phyloP scores from a whole-genome alignment of 2,113 vertebrate genomes.

The Corydoras maculifer region DNA sequence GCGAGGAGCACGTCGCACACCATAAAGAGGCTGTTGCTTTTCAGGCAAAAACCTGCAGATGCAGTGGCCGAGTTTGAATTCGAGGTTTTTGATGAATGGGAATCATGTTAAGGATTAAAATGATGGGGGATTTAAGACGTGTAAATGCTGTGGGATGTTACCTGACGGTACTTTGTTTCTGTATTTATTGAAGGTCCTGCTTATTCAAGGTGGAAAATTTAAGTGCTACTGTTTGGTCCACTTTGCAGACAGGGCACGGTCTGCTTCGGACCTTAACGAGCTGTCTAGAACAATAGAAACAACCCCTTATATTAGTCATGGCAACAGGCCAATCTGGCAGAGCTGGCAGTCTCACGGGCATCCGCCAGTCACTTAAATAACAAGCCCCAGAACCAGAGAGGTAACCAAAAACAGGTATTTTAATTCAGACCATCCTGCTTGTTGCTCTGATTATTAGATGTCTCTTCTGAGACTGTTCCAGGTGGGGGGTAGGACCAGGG shows the following conservation, averaged over 20 bases:
- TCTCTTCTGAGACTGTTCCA: conserved; percentile 22
- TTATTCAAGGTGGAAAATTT: background rate
- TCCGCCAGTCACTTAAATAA: conserved; percentile 64
- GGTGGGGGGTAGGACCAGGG: background rate
- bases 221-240: conserved; percentile 1
- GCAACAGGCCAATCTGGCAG: conserved; percentile 42
- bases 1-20: background rate
- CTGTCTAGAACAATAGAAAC: conserved; percentile 60
- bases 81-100: background rate
- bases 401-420: background rate
- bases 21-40: background rate
- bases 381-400: conserved; percentile 33
- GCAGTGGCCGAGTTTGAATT: background rate
- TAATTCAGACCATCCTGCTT: background rate
- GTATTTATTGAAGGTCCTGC: too few species aligned
- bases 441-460: background rate
- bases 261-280: conserved; percentile 36
- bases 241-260: conserved; percentile 13
- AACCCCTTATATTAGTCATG: conserved; percentile 47
- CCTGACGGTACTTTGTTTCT: too few species aligned
- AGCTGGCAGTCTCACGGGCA: conserved; percentile 50
- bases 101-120: background rate
- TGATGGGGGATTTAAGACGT: background rate
- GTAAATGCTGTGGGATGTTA: too few species aligned
- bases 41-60: background rate